Evolutionary conservation across 2,113 vertebrate species (phyloP), one percentile per base, ranked within the genome.

Genomic region (Acinonyx jubatus): DNA sequence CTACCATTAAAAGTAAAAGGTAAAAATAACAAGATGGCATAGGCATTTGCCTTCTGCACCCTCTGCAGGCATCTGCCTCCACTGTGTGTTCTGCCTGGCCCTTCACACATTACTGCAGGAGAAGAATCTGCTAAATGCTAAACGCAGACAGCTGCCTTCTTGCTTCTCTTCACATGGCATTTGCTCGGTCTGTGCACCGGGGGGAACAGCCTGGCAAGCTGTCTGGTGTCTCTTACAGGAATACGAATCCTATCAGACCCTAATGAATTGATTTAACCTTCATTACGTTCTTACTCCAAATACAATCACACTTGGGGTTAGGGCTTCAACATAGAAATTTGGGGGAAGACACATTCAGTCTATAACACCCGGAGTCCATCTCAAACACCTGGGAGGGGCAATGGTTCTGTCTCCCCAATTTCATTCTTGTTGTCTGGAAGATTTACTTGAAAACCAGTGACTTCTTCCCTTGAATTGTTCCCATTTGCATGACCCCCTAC

Each of bases 201-300:
- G 45, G 13, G 11, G 19, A 83, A 63, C 36, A 12, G 84, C 63
- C 41, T 14, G 21, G 36, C 36, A 52, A 97, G 21, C n/a, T 76
- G 10, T 61, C 33, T 50, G 3, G 12, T 41, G 19, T 78, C 33
- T 68, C 45, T 25, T 36, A 52, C 16, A 65, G 50, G 68, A 33
- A 36, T 9, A 36, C 29, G 23, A 82, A 87, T 65, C 48, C n/a
- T 33, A n/a, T 52, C 23, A 45, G 57, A 38, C 41, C 41, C 5
- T 86, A 36, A n/a, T 13, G 15, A 89, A 23, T 36, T 3, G 4
- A 82, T 57, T 79, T 57, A 38, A 85, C 23, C 13, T 31, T 41
- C 84, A 57, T 80, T 80, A 65, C 36, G 73, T 92, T 65, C 81
- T 92, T 50, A 94, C 50, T 74, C 41, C 45, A 74, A 36, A 92